Evolutionary conservation across 2,888 invertebrate genomes (phyloP).

Genomic region (Nemoura dubitans): DNA sequence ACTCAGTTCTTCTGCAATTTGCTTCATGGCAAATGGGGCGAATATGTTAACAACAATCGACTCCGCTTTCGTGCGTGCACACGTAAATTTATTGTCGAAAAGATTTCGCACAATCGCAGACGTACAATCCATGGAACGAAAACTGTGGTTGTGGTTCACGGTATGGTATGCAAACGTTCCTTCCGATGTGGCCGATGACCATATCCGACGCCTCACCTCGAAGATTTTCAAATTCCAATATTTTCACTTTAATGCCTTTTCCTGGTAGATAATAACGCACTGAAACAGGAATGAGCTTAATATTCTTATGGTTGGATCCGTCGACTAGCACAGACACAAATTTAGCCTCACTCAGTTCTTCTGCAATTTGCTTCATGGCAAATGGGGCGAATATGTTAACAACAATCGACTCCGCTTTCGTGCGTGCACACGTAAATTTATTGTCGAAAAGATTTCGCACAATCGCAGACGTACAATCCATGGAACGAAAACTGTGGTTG

Average conservation of each 20-base stretch:
- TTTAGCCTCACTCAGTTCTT: conserved; percentile 18
- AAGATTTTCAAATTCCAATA: conserved; percentile 33
- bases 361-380: conserved; percentile 16
- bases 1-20: conserved; percentile 14
- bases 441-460: conserved; percentile 14
- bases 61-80: conserved; percentile 27
- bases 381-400: conserved; percentile 29
- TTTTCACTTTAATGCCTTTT: conserved; percentile 36
- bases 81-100: conserved; percentile 21
- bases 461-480: conserved; percentile 29
- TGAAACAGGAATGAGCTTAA: conserved; percentile 29
- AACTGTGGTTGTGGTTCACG: conserved; percentile 35
- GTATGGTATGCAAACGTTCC: conserved; percentile 39
- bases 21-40: conserved; percentile 24
- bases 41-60: conserved; percentile 30
- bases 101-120: conserved; percentile 20
- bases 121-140: conserved; percentile 34
- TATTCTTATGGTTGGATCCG: conserved; percentile 36
- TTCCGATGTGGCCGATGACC: conserved; percentile 31
- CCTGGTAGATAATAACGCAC: conserved; percentile 37
- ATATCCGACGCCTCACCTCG: conserved; percentile 29
- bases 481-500: conserved; percentile 38
- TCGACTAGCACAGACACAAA: conserved; percentile 23
- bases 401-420: conserved; percentile 30
- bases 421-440: conserved; percentile 31